These are phyloP conservation scores for Stegodyphus mimosarum DNA, from an alignment of 1,140 invertebrate species.

Conservation along the genomic window DNA sequence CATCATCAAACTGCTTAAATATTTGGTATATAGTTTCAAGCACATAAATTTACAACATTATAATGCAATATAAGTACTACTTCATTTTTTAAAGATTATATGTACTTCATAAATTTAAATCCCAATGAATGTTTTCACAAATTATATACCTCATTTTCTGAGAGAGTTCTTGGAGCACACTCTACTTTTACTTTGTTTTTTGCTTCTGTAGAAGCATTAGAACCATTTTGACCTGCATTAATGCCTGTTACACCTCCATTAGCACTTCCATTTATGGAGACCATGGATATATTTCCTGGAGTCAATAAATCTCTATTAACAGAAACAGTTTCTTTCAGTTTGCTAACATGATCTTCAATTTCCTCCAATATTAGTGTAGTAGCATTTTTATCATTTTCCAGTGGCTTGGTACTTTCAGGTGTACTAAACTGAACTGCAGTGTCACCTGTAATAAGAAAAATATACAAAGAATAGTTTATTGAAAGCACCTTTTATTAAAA, in stretches of 20 bases:
- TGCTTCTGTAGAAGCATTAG: conserved; percentile 18
- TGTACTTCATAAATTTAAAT: too few relatives aligned
- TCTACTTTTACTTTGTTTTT: conserved; percentile 45
- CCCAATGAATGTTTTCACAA: too few relatives aligned
- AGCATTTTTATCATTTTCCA: conserved; percentile 37
- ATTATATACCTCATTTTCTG: conserved; percentile 37
- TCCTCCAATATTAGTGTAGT: conserved; percentile 27
- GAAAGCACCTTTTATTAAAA: too few relatives aligned
- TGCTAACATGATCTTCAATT: conserved; percentile 17
- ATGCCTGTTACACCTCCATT: not conserved
- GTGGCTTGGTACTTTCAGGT: conserved; percentile 4
- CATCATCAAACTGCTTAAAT: too few relatives aligned
- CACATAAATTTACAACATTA: too few relatives aligned
- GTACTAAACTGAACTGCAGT: conserved; percentile 30
- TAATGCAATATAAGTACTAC: too few relatives aligned
- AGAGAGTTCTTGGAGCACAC: conserved; percentile 38
- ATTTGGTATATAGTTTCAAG: too few relatives aligned
- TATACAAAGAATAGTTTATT: not conserved
- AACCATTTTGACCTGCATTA: not conserved
- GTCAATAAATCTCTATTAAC: not conserved
- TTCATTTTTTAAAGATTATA: too few relatives aligned
- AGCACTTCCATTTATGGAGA: not conserved
- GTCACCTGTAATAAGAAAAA: conserved; percentile 8
- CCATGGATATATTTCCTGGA: not conserved
- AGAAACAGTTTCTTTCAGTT: not conserved